Percentiles rank a stretch among this genome's conserved stretches.
These are phyloP conservation scores for Ptyas mucosa DNA, from an alignment of 2,113 vertebrate species.

Conservation along the genomic window DNA sequence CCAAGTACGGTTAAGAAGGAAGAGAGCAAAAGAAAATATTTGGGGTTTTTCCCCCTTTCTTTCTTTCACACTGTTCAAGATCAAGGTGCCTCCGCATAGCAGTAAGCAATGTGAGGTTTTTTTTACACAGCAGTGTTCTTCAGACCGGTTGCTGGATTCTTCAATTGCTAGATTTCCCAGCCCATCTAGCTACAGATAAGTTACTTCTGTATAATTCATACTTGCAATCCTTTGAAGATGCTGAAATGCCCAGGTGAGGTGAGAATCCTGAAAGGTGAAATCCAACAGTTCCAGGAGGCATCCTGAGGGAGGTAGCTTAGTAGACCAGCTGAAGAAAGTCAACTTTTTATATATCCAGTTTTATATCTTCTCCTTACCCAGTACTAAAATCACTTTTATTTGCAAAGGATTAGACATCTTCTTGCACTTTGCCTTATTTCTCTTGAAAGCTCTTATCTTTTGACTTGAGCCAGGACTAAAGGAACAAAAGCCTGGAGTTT, in stretches of 20 bases:
- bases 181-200: neutral
- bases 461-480: neutral
- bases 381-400: neutral
- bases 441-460: neutral
- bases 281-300: neutral
- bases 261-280: neutral
- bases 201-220: neutral
- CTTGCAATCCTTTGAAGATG: neutral
- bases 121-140: neutral
- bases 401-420: neutral
- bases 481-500: neutral
- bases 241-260: neutral
- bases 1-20: neutral
- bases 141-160: neutral
- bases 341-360: neutral
- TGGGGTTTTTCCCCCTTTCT: neutral
- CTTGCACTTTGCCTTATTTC: neutral
- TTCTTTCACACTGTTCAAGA: neutral
- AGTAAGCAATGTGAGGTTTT: neutral
- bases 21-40: neutral
- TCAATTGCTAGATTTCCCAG: neutral
- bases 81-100: neutral
- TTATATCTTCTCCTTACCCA: neutral
- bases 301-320: neutral
- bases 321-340: neutral